Percentiles rank a stretch among this genome's conserved stretches.
These are phyloP conservation scores for Nipponacmea schrenckii DNA, from an alignment of 2,888 invertebrate genomes.

Conservation along the genomic window DNA sequence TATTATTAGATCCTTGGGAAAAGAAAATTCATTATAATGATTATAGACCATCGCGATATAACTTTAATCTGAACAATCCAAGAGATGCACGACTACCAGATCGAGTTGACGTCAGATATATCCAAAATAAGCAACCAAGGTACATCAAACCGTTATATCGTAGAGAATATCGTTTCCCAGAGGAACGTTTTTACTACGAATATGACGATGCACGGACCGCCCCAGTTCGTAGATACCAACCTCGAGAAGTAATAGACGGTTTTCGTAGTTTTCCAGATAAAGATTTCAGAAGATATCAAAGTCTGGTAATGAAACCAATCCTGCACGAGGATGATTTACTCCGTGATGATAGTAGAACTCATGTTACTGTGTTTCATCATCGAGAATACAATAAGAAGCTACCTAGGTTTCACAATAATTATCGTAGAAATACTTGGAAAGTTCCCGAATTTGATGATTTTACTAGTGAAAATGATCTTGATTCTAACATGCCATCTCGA, in stretches of 20 bases:
- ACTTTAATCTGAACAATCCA: constrained; percentile 1
- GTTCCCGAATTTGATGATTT: not conserved
- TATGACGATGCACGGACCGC: not conserved
- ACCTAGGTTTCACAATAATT: not conserved
- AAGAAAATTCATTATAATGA: constrained; percentile 1
- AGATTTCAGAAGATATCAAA: not conserved
- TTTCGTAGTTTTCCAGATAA: not conserved
- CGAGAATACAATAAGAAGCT: not conserved
- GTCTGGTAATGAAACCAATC: not conserved
- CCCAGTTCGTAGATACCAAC: not conserved
- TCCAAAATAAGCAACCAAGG: not conserved
- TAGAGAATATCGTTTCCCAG: not conserved
- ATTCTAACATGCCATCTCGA: not conserved
- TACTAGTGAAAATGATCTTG: not conserved
- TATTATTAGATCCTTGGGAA: constrained; percentile 3
- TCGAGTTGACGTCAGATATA: not conserved
- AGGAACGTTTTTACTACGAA: not conserved
- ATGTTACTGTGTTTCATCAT: not conserved
- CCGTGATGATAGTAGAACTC: constrained; percentile 5
- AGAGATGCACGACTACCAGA: not conserved
- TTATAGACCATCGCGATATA: not conserved
- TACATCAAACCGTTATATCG: not conserved
- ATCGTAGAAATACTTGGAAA: not conserved
- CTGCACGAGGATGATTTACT: not conserved
- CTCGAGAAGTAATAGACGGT: not conserved